phyloP scores from a whole-genome alignment of 2,113 vertebrate genomes.

The Odobenus rosmarus region DNA sequence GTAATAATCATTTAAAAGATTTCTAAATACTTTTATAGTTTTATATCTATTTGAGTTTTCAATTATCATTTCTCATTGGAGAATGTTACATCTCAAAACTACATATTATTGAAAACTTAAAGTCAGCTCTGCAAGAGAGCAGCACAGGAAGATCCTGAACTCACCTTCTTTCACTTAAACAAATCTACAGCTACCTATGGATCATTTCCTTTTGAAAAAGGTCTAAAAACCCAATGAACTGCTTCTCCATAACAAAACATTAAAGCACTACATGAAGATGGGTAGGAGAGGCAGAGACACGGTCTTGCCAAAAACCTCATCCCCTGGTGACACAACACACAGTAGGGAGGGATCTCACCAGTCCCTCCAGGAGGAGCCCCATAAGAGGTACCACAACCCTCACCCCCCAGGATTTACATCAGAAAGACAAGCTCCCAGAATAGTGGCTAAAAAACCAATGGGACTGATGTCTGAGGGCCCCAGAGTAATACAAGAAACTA shows the following conservation, averaged over 20 bases:
- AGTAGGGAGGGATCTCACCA: neutral
- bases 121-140: neutral
- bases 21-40: conserved; percentile 19
- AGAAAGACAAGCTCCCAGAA: neutral
- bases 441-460: neutral
- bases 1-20: neutral
- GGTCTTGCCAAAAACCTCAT: neutral
- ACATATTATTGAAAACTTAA: neutral
- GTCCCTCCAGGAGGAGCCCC: neutral
- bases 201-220: neutral
- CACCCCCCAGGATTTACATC: neutral
- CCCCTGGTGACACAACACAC: neutral
- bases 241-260: neutral
- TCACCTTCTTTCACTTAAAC: neutral
- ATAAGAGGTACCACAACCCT: neutral
- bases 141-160: neutral
- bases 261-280: neutral
- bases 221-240: neutral
- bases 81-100: neutral
- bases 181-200: neutral
- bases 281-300: too few relatives aligned
- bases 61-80: neutral
- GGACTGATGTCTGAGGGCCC: neutral
- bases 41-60: neutral
- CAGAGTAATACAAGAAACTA: neutral